These are phyloP conservation scores for Gobio occitaniae DNA, from an alignment of 2,797 vertebrate species.

Conservation along the genomic window DNA sequence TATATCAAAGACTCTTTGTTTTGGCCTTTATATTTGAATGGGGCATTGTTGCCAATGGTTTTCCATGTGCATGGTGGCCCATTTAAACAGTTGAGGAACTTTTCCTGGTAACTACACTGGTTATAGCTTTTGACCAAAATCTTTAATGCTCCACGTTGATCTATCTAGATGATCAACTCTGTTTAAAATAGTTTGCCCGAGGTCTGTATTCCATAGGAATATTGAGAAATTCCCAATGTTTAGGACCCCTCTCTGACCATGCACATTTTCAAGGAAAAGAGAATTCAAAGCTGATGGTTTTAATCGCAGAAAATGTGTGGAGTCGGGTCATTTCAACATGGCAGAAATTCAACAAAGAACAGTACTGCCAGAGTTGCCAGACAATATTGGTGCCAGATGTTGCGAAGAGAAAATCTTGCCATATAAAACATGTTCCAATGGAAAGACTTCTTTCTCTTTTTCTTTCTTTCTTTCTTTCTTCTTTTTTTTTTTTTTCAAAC, in stretches of 20 bases:
- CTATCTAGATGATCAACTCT: not conserved
- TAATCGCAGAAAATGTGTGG: conserved; percentile 83
- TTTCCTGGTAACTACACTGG: not conserved
- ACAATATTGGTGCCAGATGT: conserved; percentile 92
- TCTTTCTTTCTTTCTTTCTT: conserved; percentile 35
- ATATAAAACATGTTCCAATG: conserved; percentile 87
- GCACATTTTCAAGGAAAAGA: conserved; percentile 60
- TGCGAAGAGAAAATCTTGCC: conserved; percentile 78
- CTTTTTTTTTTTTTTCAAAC: conserved; percentile 65
- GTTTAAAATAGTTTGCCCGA: not conserved
- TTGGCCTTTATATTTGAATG: conserved; percentile 56
- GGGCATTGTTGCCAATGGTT: conserved; percentile 61
- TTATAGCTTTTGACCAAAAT: not conserved
- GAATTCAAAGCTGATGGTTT: conserved; percentile 75
- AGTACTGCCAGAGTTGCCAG: conserved; percentile 81
- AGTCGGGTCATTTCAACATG: conserved; percentile 86
- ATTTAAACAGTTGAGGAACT: not conserved
- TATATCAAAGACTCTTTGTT: conserved; percentile 45
- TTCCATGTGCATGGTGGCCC: conserved; percentile 6
- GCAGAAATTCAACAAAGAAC: conserved; percentile 87
- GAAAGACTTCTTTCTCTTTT: conserved; percentile 73
- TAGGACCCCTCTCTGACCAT: conserved; percentile 54
- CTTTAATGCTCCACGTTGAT: not conserved
- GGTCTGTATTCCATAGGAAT: conserved; percentile 33
- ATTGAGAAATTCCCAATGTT: conserved; percentile 3